Evolutionary conservation across 2,888 invertebrate species (phyloP).

Genomic region (Xanthia togata): DNA sequence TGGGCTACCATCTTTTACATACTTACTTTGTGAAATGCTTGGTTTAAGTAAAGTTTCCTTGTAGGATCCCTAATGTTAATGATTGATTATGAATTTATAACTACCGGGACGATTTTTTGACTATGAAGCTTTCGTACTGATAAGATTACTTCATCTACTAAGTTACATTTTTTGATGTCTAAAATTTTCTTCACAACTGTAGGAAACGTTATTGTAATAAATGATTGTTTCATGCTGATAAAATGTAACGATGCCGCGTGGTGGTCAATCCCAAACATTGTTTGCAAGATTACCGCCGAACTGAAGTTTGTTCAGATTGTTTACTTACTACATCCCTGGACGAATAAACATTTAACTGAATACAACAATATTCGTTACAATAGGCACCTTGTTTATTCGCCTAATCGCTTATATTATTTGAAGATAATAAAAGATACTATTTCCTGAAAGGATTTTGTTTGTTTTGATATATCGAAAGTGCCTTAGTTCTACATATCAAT

Average conservation of each 20-base stretch:
- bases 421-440: neutral
- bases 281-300: neutral
- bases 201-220: neutral
- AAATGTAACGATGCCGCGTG: neutral
- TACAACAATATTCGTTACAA: conserved; percentile 26
- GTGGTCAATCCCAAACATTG: neutral
- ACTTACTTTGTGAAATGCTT: neutral
- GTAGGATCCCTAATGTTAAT: too few species aligned
- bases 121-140: too few species aligned
- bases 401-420: neutral
- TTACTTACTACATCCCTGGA: neutral
- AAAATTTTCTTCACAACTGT: fast-evolving
- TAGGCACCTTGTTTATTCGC: conserved; percentile 4
- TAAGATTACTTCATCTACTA: too few species aligned
- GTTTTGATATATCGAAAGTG: neutral
- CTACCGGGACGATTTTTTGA: too few species aligned
- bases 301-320: conserved; percentile 14
- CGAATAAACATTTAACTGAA: conserved; percentile 22
- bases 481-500: neutral
- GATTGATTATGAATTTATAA: too few species aligned
- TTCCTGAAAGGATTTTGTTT: neutral
- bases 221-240: neutral
- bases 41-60: neutral
- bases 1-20: too few species aligned
- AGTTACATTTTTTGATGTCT: too few species aligned